Base-by-base conservation (phyloP, 2,888 invertebrate genomes). In the Aradus depressus region DNA sequence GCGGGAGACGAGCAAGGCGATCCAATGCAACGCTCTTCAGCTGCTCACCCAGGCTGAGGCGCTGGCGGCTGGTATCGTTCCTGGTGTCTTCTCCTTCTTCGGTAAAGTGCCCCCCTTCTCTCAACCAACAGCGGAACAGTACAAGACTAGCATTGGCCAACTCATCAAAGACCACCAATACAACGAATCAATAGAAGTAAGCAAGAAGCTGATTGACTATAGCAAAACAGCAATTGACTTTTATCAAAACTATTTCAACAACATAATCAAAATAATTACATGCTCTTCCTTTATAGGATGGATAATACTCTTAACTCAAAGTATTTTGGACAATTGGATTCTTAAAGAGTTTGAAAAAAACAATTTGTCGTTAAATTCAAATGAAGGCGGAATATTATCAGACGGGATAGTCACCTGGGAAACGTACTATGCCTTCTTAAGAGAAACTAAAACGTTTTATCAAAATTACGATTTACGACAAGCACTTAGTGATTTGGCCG, bases 11-110 rank as follows among this genome's bases (percentile, higher is more conserved):
- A 80, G 83, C 0, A 71, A 77, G 63, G 80, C 83, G 47, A 67
- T 84, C 16, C 73, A 82, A 58, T 77, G 79, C 53, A 92, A 93
- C 65, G 77, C 83, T 4, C 71, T 76, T 53, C 92, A 93, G 68
- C 70, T 92, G 48, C 67, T 79, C 34, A 75, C 79, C 47, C 89
- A 90, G 65, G 83, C 77, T 59, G 70, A 74, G 58, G 74, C 71
- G 51, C 84, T 83, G 65, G 74, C 78, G 65, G 64, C 71, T 44
- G 68, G 79, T 58, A 76, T 79, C 51, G 75, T 78, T 64, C 68
- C 70, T 23, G 72, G 73, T 63, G 72, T 71, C 4, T 62, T 76
- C 25, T 57, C 66, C 22, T 59, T 68, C 14, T 61, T 75, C 42
- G 75, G 75, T 62, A 66, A 31, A n/a, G 31, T 10, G 8, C 8